These are phyloP conservation scores for Tillus elongatus DNA, from an alignment of 2,888 invertebrate genomes.

Conservation along the genomic window DNA sequence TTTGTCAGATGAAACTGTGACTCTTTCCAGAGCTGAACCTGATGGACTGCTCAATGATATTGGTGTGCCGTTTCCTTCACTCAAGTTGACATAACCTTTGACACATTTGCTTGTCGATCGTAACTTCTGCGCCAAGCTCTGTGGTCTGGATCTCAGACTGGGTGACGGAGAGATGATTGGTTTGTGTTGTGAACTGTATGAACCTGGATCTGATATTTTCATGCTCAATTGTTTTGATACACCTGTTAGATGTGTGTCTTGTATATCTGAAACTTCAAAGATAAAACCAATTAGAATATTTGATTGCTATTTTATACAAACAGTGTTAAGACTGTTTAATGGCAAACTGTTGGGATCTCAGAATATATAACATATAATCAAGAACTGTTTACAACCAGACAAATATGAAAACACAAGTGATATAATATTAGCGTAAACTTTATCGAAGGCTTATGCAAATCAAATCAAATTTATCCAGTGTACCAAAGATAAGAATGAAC, in stretches of 20 bases:
- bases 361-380: no score
- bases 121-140: slow-evolving; percentile 81
- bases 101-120: slow-evolving; percentile 78
- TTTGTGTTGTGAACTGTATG: slow-evolving; percentile 34
- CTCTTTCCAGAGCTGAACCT: slow-evolving; percentile 47
- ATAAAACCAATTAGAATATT: no score
- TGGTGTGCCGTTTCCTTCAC: slow-evolving; percentile 64
- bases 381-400: no score
- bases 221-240: slow-evolving; percentile 42
- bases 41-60: slow-evolving; percentile 56
- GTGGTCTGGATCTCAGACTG: slow-evolving; percentile 58
- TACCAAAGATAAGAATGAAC: no score
- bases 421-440: no score
- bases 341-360: no score
- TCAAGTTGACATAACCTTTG: slow-evolving; percentile 75
- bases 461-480: no score
- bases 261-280: slow-evolving; percentile 51
- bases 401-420: no score
- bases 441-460: no score
- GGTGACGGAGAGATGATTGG: slow-evolving; percentile 47
- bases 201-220: slow-evolving; percentile 39
- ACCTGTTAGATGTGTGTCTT: slow-evolving; percentile 49
- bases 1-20: slow-evolving; percentile 45
- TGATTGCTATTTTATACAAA: no score
- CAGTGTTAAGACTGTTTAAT: no score